Conservation (phyloP, 23 tunicate species). For the Trididemnum nubilum region DNA sequence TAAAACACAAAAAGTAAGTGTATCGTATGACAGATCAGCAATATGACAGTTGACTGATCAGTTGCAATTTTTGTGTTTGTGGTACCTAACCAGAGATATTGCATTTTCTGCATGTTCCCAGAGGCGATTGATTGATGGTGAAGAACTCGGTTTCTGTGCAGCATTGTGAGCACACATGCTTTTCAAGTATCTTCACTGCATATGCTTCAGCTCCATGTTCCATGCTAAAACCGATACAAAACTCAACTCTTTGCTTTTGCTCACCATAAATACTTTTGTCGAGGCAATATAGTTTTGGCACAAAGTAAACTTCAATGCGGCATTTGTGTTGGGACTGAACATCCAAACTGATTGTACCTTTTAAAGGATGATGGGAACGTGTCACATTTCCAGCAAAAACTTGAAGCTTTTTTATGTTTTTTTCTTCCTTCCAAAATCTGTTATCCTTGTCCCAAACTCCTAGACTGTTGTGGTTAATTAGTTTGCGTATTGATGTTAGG, state of each 20-base stretch:
- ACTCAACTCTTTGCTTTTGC: slow-evolving; percentile 51
- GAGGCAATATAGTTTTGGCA: slow-evolving; percentile 44
- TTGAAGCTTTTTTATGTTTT: not conserved
- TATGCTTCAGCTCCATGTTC: slow-evolving; percentile 39
- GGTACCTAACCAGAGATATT: not conserved
- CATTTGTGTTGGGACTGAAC: slow-evolving; percentile 1
- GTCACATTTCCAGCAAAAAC: slow-evolving; percentile 56
- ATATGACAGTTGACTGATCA: too few relatives aligned
- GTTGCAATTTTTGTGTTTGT: too few relatives aligned
- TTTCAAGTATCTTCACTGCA: slow-evolving; percentile 2
- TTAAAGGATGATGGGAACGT: slow-evolving; percentile 3
- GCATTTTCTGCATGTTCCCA: slow-evolving; percentile 37
- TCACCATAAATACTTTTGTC: slow-evolving; percentile 6
- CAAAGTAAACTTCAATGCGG: slow-evolving; percentile 28
- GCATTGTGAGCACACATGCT: not conserved
- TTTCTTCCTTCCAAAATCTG: slow-evolving; percentile 36
- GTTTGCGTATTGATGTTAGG: slow-evolving; percentile 36
- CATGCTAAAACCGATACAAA: slow-evolving; percentile 51
- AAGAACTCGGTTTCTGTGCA: not conserved
- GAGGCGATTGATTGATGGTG: slow-evolving; percentile 9
- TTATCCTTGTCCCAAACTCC: slow-evolving; percentile 50
- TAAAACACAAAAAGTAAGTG: too few relatives aligned
- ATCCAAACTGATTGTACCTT: slow-evolving; percentile 48
- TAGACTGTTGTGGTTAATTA: slow-evolving; percentile 6
- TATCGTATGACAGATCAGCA: too few relatives aligned